Evolutionary conservation across 2,888 invertebrate genomes (phyloP).

Genomic region (Perizoma affinitatum): DNA sequence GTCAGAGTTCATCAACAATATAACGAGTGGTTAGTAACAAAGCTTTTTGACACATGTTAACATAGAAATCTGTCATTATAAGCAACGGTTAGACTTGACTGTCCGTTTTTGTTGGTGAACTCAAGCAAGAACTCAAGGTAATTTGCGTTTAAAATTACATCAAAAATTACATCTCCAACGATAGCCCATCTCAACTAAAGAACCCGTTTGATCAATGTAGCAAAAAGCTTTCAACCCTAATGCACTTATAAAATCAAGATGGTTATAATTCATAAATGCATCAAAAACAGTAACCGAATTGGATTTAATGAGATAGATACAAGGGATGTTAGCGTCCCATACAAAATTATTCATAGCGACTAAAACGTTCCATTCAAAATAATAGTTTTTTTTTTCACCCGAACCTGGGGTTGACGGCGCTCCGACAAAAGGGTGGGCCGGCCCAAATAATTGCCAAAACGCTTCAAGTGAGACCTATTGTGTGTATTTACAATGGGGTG

Average conservation of each 20-base stretch:
- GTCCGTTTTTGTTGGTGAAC: too few relatives aligned
- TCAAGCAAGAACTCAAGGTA: too few relatives aligned
- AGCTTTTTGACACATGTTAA: too few relatives aligned
- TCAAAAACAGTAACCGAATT: constrained; percentile 76
- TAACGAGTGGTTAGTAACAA: too few relatives aligned
- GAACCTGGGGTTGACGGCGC: constrained; percentile 76
- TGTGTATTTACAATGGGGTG: constrained; percentile 80
- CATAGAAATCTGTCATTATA: too few relatives aligned
- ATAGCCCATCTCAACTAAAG: constrained; percentile 15
- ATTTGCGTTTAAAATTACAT: too few relatives aligned
- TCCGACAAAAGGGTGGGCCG: constrained; percentile 82
- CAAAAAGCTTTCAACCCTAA: constrained; percentile 22
- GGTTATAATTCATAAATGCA: constrained; percentile 51
- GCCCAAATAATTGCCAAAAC: constrained; percentile 83
- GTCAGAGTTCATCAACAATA: too few relatives aligned
- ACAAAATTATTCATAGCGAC: constrained; percentile 83
- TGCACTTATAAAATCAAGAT: constrained; percentile 40
- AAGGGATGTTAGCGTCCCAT: constrained; percentile 76
- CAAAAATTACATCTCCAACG: too few relatives aligned
- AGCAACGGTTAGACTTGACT: too few relatives aligned
- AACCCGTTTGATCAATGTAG: constrained; percentile 20
- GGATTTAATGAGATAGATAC: constrained; percentile 82
- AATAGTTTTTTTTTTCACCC: constrained; percentile 66
- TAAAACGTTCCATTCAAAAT: constrained; percentile 79
- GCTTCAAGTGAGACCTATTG: constrained; percentile 81